Evolutionary conservation across 2,888 invertebrate species (phyloP).

Genomic region (Rhogogaster chlorosoma): DNA sequence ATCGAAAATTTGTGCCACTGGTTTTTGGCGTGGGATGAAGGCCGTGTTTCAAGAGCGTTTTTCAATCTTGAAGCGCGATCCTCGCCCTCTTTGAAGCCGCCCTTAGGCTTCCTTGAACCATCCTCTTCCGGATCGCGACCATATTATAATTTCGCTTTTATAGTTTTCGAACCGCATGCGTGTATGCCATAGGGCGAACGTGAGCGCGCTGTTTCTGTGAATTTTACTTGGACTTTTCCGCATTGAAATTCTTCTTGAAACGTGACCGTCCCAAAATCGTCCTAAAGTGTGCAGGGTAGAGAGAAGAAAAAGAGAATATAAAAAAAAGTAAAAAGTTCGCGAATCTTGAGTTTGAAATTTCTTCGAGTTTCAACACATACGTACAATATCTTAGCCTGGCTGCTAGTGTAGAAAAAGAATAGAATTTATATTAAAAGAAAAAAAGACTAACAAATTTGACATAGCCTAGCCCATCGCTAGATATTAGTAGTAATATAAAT

Average conservation of each 20-base stretch:
- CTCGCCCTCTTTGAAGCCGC: constrained; percentile 8
- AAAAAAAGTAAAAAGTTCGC: neutral
- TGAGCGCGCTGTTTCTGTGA: neutral
- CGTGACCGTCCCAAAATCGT: neutral
- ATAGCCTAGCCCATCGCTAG: constrained; percentile 10
- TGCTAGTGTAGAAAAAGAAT: constrained; percentile 18
- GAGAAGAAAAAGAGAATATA: neutral
- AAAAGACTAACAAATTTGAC: neutral
- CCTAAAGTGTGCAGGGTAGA: neutral
- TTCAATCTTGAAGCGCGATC: constrained; percentile 18
- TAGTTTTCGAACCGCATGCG: neutral
- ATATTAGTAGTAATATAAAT: constrained; percentile 19
- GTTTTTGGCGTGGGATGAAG: neutral
- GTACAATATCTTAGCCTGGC: constrained; percentile 16
- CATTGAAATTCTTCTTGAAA: constrained; percentile 35
- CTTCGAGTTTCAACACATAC: neutral
- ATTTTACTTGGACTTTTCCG: neutral
- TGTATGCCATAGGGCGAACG: neutral
- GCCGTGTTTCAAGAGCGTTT: constrained; percentile 7
- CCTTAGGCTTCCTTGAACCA: constrained; percentile 7
- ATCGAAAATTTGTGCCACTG: neutral
- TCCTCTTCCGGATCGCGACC: constrained; percentile 3
- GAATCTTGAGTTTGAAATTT: neutral
- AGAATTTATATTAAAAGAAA: neutral
- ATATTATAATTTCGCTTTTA: constrained; percentile 35